Base-by-base conservation (phyloP, 2,888 invertebrate species). In the Vannuccia rotundouncinata region DNA sequence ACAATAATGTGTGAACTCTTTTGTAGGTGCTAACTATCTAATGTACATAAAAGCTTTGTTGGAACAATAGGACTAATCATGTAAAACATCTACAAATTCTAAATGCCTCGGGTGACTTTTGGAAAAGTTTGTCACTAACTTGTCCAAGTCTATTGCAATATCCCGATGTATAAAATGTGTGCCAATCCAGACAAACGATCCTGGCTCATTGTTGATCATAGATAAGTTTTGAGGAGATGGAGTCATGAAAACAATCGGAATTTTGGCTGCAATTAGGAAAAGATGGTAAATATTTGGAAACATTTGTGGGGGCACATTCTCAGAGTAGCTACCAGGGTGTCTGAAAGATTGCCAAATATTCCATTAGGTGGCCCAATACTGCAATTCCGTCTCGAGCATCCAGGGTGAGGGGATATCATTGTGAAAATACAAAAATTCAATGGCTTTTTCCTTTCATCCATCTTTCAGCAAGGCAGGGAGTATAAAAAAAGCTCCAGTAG, bases 401-500 rank as follows among this genome's bases (percentile, higher is more conserved):
- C 66, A 66, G 66, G 66, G 66, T 66, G 66, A 66, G 5, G 66
- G 66, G 66, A 66, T 22, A 66, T 66, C 66, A 66, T 66, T 66
- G 66, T 66, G 66, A 5, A 66, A 66, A 66, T 27, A 27, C 66
- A 66, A 13, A 66, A 66, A 66, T 22, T 66, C 66, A 13, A 66
- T 66, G 10, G 22, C 66, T 66, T 66, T 66, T 66, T 66, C 66
- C 22, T 66, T 66, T 17, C 66, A 66, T 22, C 66, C 5, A 66
- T 66, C 66, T 66, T 66, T 66, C 66, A 66, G 10, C 5, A 66
- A 66, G 5, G 66, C 66, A 66, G 45, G 45, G 45, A 45, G 45
- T 45, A 45, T 45, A 45, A 17, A 45, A 45, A 45, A n/a, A n/a
- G n/a, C n/a, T n/a, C n/a, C n/a, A n/a, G n/a, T n/a, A n/a, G n/a